Percentiles rank a stretch among this genome's conserved stretches.
These are phyloP conservation scores for Morpho helenor DNA, from an alignment of 2,888 invertebrate genomes.

Conservation along the genomic window DNA sequence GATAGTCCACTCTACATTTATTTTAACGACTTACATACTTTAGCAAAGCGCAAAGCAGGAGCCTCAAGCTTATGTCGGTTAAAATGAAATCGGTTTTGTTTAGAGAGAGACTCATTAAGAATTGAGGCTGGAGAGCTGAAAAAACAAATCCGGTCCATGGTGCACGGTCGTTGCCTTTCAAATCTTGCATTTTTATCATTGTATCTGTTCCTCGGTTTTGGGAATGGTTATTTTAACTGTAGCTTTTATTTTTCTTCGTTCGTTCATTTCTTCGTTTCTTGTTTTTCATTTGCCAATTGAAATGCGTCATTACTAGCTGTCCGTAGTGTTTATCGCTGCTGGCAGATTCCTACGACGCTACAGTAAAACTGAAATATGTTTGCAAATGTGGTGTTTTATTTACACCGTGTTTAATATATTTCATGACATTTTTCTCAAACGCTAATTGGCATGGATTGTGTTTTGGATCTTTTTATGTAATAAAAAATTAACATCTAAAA, in stretches of 20 bases:
- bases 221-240: background rate
- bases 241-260: background rate
- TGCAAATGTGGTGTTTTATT: constrained; percentile 35
- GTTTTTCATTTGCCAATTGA: background rate
- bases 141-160: constrained; percentile 9
- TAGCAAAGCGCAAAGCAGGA: no score
- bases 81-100: background rate
- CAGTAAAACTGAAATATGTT: constrained; percentile 53
- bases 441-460: no score
- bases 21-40: no score
- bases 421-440: constrained; percentile 45
- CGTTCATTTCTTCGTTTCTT: no score
- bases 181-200: background rate
- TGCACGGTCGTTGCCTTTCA: constrained; percentile 7
- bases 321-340: constrained; percentile 47
- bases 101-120: background rate
- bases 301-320: constrained; percentile 68
- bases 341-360: constrained; percentile 70
- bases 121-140: constrained; percentile 1
- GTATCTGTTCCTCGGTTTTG: constrained; percentile 1
- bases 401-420: constrained; percentile 41
- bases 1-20: no score
- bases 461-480: no score
- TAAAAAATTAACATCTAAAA: no score
- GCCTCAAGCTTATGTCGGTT: no score